A percentile compares a stretch with the other conserved stretches of the same genome.
Evolutionary conservation across 2,888 invertebrate species (phyloP).

Genomic region (Sesia apiformis): DNA sequence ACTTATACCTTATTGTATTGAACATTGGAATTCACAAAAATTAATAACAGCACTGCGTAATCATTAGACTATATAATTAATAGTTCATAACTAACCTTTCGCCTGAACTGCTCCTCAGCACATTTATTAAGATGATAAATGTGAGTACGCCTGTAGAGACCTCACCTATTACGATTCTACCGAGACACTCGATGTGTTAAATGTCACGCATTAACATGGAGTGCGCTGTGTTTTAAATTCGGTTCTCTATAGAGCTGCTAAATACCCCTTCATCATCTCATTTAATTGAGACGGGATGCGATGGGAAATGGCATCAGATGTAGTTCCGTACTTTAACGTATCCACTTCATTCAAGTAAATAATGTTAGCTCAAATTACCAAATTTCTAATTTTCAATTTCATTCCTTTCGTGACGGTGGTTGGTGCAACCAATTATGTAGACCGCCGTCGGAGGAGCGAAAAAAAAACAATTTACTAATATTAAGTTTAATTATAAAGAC

Average conservation of each 20-base stretch:
- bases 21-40: too few relatives aligned
- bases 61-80: constrained; percentile 27
- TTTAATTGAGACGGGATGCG: not conserved
- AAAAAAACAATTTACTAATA: too few relatives aligned
- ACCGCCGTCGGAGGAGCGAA: too few relatives aligned
- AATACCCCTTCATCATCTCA: not conserved
- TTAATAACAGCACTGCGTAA: too few relatives aligned
- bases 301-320: not conserved
- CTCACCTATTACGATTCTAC: constrained; percentile 32
- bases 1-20: too few relatives aligned
- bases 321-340: too few relatives aligned
- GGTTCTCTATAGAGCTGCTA: constrained; percentile 18
- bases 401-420: too few relatives aligned
- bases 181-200: constrained; percentile 36
- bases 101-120: constrained; percentile 29
- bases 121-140: constrained; percentile 25
- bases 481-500: too few relatives aligned
- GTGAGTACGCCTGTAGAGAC: not conserved
- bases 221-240: constrained; percentile 7
- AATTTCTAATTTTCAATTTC: too few relatives aligned
- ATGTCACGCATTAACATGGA: constrained; percentile 31
- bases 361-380: too few relatives aligned
- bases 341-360: too few relatives aligned
- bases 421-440: too few relatives aligned
- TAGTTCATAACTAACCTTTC: constrained; percentile 35